Base-by-base conservation (phyloP, 2,113 vertebrate genomes). In the Spea multiplicata region DNA sequence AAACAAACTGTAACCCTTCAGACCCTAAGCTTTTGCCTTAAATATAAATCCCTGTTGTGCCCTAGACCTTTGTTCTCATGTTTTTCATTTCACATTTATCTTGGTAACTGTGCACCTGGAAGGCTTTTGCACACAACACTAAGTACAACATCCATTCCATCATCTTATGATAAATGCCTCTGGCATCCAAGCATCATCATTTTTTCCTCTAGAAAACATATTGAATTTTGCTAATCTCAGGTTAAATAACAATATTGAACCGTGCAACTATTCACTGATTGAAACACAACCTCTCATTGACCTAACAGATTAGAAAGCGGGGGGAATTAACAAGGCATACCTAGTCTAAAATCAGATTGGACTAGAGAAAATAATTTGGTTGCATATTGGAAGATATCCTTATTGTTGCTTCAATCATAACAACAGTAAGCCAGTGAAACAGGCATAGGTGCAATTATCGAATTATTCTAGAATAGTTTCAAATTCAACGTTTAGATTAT, bases 211-310 rank as follows among this genome's bases (percentile, higher is more conserved):
- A 69, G 62, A 78, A 72, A 71, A 78, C 65, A 70, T 65, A 66
- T 66, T 61, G 55, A 77, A 57, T 73, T 79, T 47, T 73, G 70
- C 55, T 57, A 73, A 73, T 61, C 77, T 66, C 50, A n/a, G 77
- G 70, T 16, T 79, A 79, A 52, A 52, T 16, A 45, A 79, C 76
- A 78, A 71, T 78, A 70, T 30, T 47, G 47, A 10, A 66, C 17
- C 52, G 73, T 45, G 66, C 10, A 66, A 65, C 17, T 45, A 62
- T 17, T 53, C 50, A 61, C 62, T 52, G 16, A 55, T 17, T 16
- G 59, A 71, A 50, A 71, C 47, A 57, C 68, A 71, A 53, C 69
- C 68, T 71, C 30, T 8, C 2, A 44, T 50, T 78, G 59, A 69
- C 76, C 68, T 78, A 46, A 30, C 16, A 70, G 68, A 78, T 71